Percentiles rank a stretch among this genome's conserved stretches.
Evolutionary conservation across 2,888 invertebrate genomes (phyloP).

Genomic region (Tethea ocularis): DNA sequence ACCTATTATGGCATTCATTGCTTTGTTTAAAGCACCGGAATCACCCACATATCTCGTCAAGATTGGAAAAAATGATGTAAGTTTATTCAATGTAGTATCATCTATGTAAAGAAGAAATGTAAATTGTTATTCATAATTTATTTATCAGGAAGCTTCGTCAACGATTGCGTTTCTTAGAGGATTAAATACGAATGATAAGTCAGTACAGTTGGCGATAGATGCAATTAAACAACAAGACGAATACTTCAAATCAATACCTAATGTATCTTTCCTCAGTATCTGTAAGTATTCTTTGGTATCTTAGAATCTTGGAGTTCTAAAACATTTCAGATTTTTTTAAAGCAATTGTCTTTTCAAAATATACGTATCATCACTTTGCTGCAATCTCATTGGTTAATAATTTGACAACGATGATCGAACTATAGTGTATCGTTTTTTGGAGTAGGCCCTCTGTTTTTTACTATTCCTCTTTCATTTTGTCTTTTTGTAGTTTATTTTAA

Average conservation of each 20-base stretch:
- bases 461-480: too few species aligned
- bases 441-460: too few species aligned
- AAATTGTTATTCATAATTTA: background rate
- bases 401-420: too few species aligned
- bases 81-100: conserved; percentile 14
- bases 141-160: conserved; percentile 48
- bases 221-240: conserved; percentile 49
- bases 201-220: conserved; percentile 50
- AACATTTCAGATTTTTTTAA: too few species aligned
- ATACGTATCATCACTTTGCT: too few species aligned
- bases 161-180: conserved; percentile 54
- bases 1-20: conserved; percentile 39
- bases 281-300: conserved; percentile 48
- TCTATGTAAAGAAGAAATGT: background rate
- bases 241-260: conserved; percentile 53
- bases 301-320: too few species aligned
- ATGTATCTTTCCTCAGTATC: conserved; percentile 49
- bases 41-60: conserved; percentile 65
- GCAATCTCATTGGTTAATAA: too few species aligned
- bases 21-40: conserved; percentile 58
- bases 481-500: too few species aligned
- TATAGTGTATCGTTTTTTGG: too few species aligned
- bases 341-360: too few species aligned
- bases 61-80: conserved; percentile 52
- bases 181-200: conserved; percentile 44